phyloP scores from a whole-genome alignment of 2,888 invertebrate genomes.

The Calliopum simillimum region DNA sequence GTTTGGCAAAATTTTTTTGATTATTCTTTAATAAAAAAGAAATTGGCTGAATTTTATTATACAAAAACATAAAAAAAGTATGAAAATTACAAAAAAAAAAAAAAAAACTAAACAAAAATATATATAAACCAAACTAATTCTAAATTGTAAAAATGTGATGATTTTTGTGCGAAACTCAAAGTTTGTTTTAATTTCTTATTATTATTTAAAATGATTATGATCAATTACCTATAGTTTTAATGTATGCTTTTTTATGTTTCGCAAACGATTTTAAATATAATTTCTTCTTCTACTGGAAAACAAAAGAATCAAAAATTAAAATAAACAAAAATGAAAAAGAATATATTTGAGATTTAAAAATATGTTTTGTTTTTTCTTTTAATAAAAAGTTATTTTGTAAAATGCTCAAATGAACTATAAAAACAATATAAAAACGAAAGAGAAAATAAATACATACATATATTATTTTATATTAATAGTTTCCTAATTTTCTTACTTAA shows the following conservation, averaged over 20 bases:
- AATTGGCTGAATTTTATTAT: conserved; percentile 2
- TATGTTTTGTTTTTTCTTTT: not conserved
- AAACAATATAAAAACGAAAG: too few relatives aligned
- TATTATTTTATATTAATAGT: not conserved
- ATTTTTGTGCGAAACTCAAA: conserved; percentile 12
- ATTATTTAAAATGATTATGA: not conserved
- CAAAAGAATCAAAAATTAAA: not conserved
- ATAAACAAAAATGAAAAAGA: not conserved
- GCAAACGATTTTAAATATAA: not conserved
- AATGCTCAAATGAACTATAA: conserved; percentile 20
- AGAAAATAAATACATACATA: not conserved
- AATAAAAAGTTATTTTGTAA: conserved; percentile 6
- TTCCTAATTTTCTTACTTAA: not conserved
- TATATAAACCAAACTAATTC: not conserved
- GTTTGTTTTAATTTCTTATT: not conserved
- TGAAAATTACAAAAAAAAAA: not conserved
- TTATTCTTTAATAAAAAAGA: too few relatives aligned
- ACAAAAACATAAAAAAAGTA: too few relatives aligned
- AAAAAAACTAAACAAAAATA: conserved; percentile 1
- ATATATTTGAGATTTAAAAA: conserved; percentile 16
- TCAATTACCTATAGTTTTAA: not conserved
- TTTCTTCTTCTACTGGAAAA: not conserved
- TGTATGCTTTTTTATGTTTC: not conserved
- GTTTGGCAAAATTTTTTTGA: too few relatives aligned
- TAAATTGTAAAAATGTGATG: conserved; percentile 15